Percentiles rank a stretch among this genome's conserved stretches.
Conservation (phyloP, 2,113 vertebrate species). For the Bubalus kerabau region DNA sequence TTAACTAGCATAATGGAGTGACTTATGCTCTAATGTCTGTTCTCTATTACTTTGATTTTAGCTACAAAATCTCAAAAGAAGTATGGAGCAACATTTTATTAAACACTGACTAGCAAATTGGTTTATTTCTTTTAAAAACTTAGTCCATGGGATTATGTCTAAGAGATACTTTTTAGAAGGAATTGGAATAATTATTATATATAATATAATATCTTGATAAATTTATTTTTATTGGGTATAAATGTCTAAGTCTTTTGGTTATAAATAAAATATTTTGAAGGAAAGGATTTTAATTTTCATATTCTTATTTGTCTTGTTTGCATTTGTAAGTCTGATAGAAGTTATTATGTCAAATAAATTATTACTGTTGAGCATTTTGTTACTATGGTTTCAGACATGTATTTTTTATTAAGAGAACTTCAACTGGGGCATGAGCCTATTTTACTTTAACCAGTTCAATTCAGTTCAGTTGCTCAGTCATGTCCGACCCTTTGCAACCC, state of each 20-base stretch:
- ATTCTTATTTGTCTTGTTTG: not conserved
- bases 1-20: not conserved
- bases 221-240: not conserved
- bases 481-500: not conserved
- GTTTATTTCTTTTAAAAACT: not conserved
- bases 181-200: not conserved
- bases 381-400: not conserved
- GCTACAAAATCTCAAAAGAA: not conserved
- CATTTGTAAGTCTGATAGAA: not conserved
- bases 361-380: not conserved
- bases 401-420: conserved; percentile 2
- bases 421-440: not conserved
- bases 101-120: not conserved
- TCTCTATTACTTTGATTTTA: not conserved
- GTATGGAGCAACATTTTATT: not conserved
- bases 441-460: not conserved
- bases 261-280: not conserved
- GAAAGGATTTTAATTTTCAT: not conserved
- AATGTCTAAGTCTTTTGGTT: not conserved
- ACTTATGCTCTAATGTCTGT: not conserved
- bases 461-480: not conserved
- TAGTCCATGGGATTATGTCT: not conserved
- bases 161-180: not conserved
- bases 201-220: not conserved
- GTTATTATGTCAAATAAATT: not conserved